phyloP scores from a whole-genome alignment of 2,888 invertebrate genomes.

The Leptothorax acervorum region DNA sequence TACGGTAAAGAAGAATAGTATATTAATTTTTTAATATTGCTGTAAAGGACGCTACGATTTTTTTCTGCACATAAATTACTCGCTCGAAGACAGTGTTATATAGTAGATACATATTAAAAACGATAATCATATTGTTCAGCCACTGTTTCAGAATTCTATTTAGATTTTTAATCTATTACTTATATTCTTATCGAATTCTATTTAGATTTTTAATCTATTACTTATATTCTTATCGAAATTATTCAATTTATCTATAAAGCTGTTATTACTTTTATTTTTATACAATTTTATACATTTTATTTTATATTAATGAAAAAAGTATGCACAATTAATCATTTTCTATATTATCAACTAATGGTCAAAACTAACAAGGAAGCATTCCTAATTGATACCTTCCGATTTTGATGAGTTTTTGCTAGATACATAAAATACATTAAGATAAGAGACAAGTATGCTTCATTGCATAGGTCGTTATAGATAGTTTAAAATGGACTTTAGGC shows the following conservation, averaged over 20 bases:
- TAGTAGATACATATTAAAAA: neutral
- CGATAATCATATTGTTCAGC: neutral
- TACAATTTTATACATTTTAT: neutral
- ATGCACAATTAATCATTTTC: neutral
- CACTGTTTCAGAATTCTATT: neutral
- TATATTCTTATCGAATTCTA: neutral
- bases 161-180: neutral
- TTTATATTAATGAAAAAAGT: neutral
- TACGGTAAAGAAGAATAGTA: neutral
- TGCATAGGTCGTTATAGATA: neutral
- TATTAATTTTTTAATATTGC: neutral
- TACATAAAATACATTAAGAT: neutral
- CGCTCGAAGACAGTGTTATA: neutral
- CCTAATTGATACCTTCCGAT: neutral
- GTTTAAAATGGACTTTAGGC: neutral
- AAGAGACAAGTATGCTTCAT: neutral
- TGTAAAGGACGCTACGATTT: neutral
- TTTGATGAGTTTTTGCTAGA: neutral
- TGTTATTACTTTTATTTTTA: neutral
- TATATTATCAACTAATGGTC: constrained; percentile 16
- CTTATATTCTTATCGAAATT: neutral
- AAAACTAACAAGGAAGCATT: neutral
- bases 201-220: neutral
- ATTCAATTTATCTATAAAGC: neutral
- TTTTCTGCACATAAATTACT: neutral